Evolutionary conservation across 2,113 vertebrate genomes (phyloP), one percentile per base, ranked within the genome.

Genomic region (Perca schrenkii): DNA sequence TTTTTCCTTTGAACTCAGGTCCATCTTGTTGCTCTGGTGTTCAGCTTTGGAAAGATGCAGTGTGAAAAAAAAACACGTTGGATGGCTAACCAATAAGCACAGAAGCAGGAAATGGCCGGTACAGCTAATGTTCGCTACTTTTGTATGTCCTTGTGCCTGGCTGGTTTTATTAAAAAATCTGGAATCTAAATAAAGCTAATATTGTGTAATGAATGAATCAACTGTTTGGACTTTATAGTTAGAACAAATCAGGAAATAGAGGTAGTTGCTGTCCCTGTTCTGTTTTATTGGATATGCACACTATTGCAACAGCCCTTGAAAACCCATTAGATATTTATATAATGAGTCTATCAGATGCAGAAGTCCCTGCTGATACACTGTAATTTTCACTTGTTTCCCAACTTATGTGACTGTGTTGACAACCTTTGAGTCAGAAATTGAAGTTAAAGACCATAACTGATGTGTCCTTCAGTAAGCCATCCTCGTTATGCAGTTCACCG

Each of bases 91-190:
- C 4, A 13, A 57, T 64, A 34, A 36, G 17, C 58, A 28, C 43
- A 54, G 58, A 8, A 52, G 21, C n/a, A 79, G 72, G 63, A 84
- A 79, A 85, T 61, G 13, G 64, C 22, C 56, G n/a, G 40, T n/a
- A 1, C 49, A 56, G 19, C 61, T 57, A 73, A 70, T 66, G 11
- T 43, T 70, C 19, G 25, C 19, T 64, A 2, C 47, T 77, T 67
- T 14, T 75, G 17, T 79, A 31, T 77, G 67, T 79, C 64, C 71
- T 81, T 52, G 22, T 78, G 63, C 40, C 28, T 34, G 15, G 19
- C 36, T 83, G 50, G 22, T 64, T 86, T 78, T 74, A 84, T 77
- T 79, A 43, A 75, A 80, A 69, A 66, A 86, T 77, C 64, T 89
- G 77, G 77, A 84, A 74, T 74, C 60, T 56, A 50, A 87, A 80